These are phyloP conservation scores for Bombus terrestris DNA, from an alignment of 1,140 invertebrate genomes.

Conservation along the genomic window DNA sequence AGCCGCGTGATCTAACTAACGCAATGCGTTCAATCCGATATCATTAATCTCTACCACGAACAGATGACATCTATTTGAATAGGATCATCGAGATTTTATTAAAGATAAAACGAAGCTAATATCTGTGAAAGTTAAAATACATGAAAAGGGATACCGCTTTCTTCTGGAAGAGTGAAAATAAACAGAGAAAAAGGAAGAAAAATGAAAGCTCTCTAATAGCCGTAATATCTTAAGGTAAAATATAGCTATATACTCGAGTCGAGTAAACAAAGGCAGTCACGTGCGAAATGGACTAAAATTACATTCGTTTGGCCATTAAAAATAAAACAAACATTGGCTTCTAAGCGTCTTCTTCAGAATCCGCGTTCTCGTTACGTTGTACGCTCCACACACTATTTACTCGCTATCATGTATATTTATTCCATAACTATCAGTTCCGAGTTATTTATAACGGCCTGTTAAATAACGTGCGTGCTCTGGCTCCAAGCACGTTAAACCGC, in stretches of 20 bases:
- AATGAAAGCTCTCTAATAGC: accelerated
- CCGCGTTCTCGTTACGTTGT: background rate
- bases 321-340: conserved; percentile 35
- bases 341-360: background rate
- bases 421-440: conserved; percentile 35
- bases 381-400: conserved; percentile 6
- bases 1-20: conserved; percentile 21
- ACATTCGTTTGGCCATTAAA: conserved; percentile 1
- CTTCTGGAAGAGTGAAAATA: no score
- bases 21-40: conserved; percentile 22
- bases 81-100: background rate
- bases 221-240: no score
- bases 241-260: background rate
- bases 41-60: background rate
- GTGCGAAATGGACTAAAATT: background rate
- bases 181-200: background rate
- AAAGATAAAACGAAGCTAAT: background rate
- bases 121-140: no score
- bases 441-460: conserved; percentile 49
- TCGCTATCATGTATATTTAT: conserved; percentile 38
- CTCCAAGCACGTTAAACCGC: background rate
- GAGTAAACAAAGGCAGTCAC: background rate
- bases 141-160: no score
- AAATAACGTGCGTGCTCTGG: conserved; percentile 23
- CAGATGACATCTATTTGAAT: background rate